These are phyloP conservation scores for Eubasilissa splendida DNA, from an alignment of 2,888 invertebrate genomes.

Conservation along the genomic window DNA sequence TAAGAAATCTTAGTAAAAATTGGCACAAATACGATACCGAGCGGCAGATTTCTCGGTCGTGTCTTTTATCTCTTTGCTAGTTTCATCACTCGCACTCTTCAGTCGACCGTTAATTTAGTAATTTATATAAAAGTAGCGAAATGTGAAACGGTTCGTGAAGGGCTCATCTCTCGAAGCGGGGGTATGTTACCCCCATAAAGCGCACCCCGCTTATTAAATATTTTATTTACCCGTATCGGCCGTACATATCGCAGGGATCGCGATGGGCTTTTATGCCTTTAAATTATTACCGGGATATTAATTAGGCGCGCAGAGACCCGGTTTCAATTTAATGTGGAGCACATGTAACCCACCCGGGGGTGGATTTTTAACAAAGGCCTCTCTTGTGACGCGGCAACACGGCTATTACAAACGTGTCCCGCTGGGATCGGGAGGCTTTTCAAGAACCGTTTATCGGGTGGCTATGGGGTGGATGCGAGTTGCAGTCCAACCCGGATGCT, in stretches of 20 bases:
- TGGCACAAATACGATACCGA: no score
- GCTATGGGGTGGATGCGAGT: no score
- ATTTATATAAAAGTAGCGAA: no score
- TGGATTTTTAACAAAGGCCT: neutral
- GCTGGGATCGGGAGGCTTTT: neutral
- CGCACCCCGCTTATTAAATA: neutral
- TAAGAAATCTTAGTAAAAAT: no score
- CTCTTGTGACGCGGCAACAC: neutral
- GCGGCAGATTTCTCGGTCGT: no score
- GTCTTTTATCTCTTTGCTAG: no score
- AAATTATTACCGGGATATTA: slow-evolving; percentile 46
- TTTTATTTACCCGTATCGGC: slow-evolving; percentile 35
- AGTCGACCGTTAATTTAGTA: no score
- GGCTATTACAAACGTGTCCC: neutral
- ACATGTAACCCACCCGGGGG: slow-evolving; percentile 17
- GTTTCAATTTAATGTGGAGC: slow-evolving; percentile 19
- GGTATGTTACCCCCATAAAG: no score
- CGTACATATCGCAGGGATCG: slow-evolving; percentile 20
- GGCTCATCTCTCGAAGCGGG: no score
- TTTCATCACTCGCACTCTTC: no score
- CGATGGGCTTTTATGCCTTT: slow-evolving; percentile 15
- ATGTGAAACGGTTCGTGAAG: no score
- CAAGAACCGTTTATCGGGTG: neutral
- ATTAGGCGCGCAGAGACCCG: slow-evolving; percentile 29
- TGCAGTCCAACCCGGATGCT: no score